Base-by-base conservation (phyloP, 1,140 invertebrate genomes). In the Dinothrombium tinctorium region DNA sequence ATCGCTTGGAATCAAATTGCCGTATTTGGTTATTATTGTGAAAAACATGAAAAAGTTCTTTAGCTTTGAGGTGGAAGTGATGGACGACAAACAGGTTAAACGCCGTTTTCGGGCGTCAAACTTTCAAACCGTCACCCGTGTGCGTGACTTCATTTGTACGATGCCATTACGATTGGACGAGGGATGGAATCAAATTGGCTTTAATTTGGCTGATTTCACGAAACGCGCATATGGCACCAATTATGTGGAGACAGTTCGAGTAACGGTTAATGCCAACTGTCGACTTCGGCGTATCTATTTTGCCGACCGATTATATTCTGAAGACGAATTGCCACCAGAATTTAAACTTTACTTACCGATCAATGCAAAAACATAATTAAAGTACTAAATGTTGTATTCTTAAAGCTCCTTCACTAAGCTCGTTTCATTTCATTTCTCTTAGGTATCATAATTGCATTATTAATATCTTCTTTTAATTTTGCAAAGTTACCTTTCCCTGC, bases 11-110 rank as follows among this genome's bases (percentile, higher is more conserved):
- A 99, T 99, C 40, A 98, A 98, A 60, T 63, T 99, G 35, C 92
- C 92, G 3, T 98, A 87, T 63, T 64, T 99, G 47, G 89, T 99
- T 33, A 94, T 99, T 86, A 96, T 98, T 46, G 92, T 99, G 7
- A 99, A 99, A 61, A 99, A 99, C 65, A 64, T 98, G 52, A 98
- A 98, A 56, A 98, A 96, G 58, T 99, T 98, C 62, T 99, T 99
- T 54, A 96, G 90, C 12, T 99, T 99, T 64, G 92, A 99, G 78
- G 87, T 99, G 35, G 87, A 95, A 72, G 87, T 94, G 62, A 63
- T 83, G 50, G 89, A 96, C 59, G 82, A 92, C 54, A 79, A 82
- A 57, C 74, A 81, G 52, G 73, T 90, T 55, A 69, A 74, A 47
- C 66, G 89, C 43, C 65, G 89, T 50, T 92, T 95, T 58, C 69